phyloP scores from a whole-genome alignment of 2,888 invertebrate genomes.

The Lapara coniferarum region DNA sequence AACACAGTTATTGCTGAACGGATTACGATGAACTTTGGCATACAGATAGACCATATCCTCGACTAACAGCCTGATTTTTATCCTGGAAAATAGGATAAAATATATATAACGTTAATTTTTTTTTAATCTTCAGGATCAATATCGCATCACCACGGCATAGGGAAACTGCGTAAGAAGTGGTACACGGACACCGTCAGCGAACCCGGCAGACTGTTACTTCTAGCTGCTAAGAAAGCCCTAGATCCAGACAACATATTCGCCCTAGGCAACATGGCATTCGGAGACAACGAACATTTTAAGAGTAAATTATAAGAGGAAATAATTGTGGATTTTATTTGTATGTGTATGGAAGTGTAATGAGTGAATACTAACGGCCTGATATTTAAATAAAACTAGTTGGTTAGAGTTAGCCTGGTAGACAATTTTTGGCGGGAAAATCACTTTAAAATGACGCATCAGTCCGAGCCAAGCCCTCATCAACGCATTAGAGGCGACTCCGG shows the following conservation, averaged over 20 bases:
- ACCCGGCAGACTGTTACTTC: slow-evolving; percentile 89
- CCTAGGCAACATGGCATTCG: slow-evolving; percentile 87
- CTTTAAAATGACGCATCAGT: too few species aligned
- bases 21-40: too few species aligned
- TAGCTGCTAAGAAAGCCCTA: slow-evolving; percentile 92
- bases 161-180: slow-evolving; percentile 95
- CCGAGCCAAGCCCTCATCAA: too few species aligned
- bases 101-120: neutral
- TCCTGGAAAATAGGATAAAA: too few species aligned
- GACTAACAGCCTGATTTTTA: too few species aligned
- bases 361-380: too few species aligned
- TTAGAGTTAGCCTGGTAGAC: too few species aligned
- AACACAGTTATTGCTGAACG: too few species aligned
- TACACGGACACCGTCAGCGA: slow-evolving; percentile 92
- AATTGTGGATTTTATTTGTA: neutral
- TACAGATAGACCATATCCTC: neutral
- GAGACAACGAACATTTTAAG: slow-evolving; percentile 49
- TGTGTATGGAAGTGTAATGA: neutral
- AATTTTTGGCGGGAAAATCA: too few species aligned
- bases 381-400: too few species aligned
- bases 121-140: slow-evolving; percentile 85
- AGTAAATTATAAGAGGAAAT: slow-evolving; percentile 65
- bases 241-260: slow-evolving; percentile 98
- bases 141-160: slow-evolving; percentile 98
- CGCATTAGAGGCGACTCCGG: too few species aligned